Base-by-base conservation (phyloP, 2,797 vertebrate species). In the Menidia menidia region DNA sequence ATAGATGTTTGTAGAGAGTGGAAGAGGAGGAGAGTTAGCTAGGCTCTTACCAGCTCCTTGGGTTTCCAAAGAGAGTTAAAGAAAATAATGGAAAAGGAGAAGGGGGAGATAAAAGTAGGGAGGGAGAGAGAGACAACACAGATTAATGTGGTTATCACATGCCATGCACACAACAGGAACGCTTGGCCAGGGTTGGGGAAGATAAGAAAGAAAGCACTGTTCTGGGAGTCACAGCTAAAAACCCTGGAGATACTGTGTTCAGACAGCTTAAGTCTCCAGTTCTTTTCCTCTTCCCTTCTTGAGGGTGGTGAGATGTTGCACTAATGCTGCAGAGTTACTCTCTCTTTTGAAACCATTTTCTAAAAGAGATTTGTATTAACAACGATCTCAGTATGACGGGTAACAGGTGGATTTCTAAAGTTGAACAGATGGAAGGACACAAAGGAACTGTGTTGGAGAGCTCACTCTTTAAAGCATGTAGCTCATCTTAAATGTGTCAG, bases 11-110 rank as follows among this genome's bases (percentile, higher is more conserved):
- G 51, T 60, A 62, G 65, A 60, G 57, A 54, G 78, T 57, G 79
- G 48, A 76, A 39, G 77, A 71, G 72, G 80, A 64, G 75, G 84
- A 64, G 73, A 66, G 91, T 90, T 89, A 93, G 89, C 87, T 82
- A 90, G 90, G 93, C 93, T 96, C 95, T 99, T 99, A 99, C 97
- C 97, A 99, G 97, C 96, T 99, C 97, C 97, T 98, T 95, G 95
- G 92, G 95, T 95, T 97, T 95, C 95, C 97, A 95, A 94, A 97
- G 95, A 97, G 93, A 93, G 91, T 94, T 93, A 94, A 88, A 94
- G 84, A 92, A 85, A 87, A 83, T 82, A 90, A 82, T 73, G 50
- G 78, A 77, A 80, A 91, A 93, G 91, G 87, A 90, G 80, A 90
- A 25, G 86, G 89, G 87, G 86, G 88, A 84, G 91, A 92, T 87